Percentiles rank a stretch among this genome's conserved stretches.
Evolutionary conservation across 2,888 invertebrate genomes (phyloP).

Genomic region (Neuroscelio doddi): DNA sequence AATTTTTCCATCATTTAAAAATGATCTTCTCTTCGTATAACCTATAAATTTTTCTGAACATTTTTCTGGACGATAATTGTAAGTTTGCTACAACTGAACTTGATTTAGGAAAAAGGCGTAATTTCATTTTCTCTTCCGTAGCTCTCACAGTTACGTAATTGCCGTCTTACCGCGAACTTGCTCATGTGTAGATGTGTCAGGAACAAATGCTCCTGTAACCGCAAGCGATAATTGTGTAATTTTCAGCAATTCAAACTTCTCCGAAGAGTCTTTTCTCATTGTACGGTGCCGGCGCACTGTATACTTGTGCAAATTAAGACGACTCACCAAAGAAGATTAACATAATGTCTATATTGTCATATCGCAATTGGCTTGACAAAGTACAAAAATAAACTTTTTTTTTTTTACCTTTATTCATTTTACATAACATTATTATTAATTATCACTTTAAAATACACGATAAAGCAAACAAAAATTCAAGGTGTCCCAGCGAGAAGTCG

Average conservation of each 20-base stretch:
- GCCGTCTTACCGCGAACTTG: constrained; percentile 12
- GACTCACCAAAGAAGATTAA: constrained; percentile 29
- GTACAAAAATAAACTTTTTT: background rate
- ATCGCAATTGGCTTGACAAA: constrained; percentile 22
- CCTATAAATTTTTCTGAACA: too few relatives aligned
- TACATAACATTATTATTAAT: too few relatives aligned
- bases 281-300: constrained; percentile 6
- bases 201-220: constrained; percentile 43
- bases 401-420: background rate
- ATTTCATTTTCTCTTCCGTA: too few relatives aligned
- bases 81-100: too few relatives aligned
- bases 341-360: constrained; percentile 23
- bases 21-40: too few relatives aligned
- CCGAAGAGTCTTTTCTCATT: constrained; percentile 35
- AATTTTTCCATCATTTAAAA: too few relatives aligned
- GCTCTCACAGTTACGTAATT: too few relatives aligned
- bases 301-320: constrained; percentile 25
- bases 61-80: too few relatives aligned
- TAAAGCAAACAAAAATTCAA: too few relatives aligned
- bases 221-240: constrained; percentile 47
- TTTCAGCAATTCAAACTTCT: constrained; percentile 43
- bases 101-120: too few relatives aligned
- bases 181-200: constrained; percentile 35
- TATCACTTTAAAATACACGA: too few relatives aligned
- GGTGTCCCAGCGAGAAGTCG: too few relatives aligned